Conservation (phyloP, 1,140 invertebrate species). For the Venturia canescens region DNA sequence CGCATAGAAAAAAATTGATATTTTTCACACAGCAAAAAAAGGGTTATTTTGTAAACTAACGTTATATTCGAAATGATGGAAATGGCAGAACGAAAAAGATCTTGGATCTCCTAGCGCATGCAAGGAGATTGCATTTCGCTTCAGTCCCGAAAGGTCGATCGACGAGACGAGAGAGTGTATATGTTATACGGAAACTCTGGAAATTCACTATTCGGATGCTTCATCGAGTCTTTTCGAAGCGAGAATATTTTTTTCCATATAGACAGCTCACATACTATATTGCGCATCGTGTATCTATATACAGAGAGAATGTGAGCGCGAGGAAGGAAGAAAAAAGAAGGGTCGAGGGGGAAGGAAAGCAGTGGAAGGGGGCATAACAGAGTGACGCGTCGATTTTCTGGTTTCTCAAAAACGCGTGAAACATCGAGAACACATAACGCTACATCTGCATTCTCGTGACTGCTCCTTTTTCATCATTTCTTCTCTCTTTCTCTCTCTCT, state of each 20-base stretch:
- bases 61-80: background rate
- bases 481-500: background rate
- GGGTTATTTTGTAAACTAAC: background rate
- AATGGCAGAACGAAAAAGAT: background rate
- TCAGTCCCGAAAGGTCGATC: constrained; percentile 26
- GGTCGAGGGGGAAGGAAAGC: background rate
- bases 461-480: background rate
- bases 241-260: background rate
- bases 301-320: background rate
- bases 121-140: constrained; percentile 11
- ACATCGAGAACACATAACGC: constrained; percentile 13
- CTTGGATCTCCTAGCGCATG: constrained; percentile 1
- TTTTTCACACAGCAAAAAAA: no score
- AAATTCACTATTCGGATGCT: constrained; percentile 10
- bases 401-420: constrained; percentile 29
- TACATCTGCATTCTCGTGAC: background rate
- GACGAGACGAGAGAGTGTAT: constrained; percentile 21
- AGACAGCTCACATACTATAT: constrained; percentile 1
- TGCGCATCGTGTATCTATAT: background rate
- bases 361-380: constrained; percentile 12
- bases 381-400: constrained; percentile 31
- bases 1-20: no score
- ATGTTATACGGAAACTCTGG: background rate
- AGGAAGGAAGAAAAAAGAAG: no score
- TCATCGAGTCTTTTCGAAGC: constrained; percentile 16